Evolutionary conservation across 2,797 vertebrate species (phyloP).

Genomic region (Acipenser transmontanus): DNA sequence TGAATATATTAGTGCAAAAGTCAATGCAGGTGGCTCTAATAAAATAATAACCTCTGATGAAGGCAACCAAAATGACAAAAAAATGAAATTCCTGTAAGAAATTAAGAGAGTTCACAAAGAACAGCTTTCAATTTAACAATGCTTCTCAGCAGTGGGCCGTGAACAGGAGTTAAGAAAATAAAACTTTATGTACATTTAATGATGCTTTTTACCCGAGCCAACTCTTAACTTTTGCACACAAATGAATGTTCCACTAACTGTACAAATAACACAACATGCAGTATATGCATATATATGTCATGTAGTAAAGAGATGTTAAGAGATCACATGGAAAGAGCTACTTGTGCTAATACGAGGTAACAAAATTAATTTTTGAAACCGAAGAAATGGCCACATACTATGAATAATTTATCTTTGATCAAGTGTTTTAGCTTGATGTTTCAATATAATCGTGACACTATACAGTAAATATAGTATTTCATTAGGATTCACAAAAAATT

Average conservation of each 20-base stretch:
- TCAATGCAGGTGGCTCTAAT: conserved; percentile 52
- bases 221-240: too few species aligned
- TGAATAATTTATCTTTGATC: neutral
- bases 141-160: conserved; percentile 45
- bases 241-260: too few species aligned
- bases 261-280: too few species aligned
- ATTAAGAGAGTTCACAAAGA: conserved; percentile 50
- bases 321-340: too few species aligned
- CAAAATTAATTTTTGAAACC: too few species aligned
- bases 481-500: neutral
- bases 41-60: conserved; percentile 44
- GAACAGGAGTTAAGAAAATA: conserved; percentile 38
- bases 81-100: conserved; percentile 32
- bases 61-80: conserved; percentile 40
- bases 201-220: too few species aligned
- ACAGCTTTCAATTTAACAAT: conserved; percentile 45
- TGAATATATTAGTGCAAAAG: conserved; percentile 3
- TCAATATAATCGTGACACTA: neutral
- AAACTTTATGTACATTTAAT: conserved; percentile 20
- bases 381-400: conserved; percentile 22
- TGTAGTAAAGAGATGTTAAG: too few species aligned
- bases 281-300: too few species aligned
- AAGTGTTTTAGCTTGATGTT: conserved; percentile 1
- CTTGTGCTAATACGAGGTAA: too few species aligned
- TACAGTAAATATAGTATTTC: conserved; percentile 16